These are phyloP conservation scores for Eustalomyia histrio DNA, from an alignment of 2,888 invertebrate species.

Conservation along the genomic window DNA sequence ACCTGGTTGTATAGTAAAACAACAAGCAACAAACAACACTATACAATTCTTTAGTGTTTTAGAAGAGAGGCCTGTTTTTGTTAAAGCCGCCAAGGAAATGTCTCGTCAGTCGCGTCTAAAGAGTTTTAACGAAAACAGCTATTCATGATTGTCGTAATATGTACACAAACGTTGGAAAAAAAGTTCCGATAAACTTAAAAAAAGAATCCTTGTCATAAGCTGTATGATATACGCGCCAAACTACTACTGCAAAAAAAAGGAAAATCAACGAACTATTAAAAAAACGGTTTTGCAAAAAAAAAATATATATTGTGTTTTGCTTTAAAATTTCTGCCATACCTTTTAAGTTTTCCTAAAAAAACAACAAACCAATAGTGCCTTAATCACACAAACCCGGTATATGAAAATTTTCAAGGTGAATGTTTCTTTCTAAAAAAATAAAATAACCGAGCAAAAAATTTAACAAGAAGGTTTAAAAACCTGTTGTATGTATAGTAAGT, in stretches of 20 bases:
- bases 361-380: constrained; percentile 43
- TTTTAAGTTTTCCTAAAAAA: constrained; percentile 23
- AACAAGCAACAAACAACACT: constrained; percentile 49
- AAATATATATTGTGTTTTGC: constrained; percentile 4
- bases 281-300: constrained; percentile 21
- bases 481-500: too few relatives aligned
- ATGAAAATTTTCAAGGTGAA: constrained; percentile 61
- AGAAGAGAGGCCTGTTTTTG: constrained; percentile 59
- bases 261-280: constrained; percentile 14
- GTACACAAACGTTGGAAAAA: constrained; percentile 14
- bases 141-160: constrained; percentile 65
- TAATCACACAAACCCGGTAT: constrained; percentile 33
- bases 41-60: constrained; percentile 63
- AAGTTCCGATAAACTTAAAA: constrained; percentile 39
- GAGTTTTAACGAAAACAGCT: constrained; percentile 78
- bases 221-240: constrained; percentile 44
- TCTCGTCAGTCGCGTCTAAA: constrained; percentile 78
- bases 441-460: constrained; percentile 1
- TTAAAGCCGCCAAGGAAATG: constrained; percentile 71
- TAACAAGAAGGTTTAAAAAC: constrained; percentile 32
- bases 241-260: constrained; percentile 27
- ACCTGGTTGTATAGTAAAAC: constrained; percentile 40
- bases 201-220: constrained; percentile 27
- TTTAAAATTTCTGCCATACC: constrained; percentile 34
- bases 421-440: constrained; percentile 26